Base-by-base conservation (phyloP, 2,797 vertebrate species). In the Silurus lanzhouensis region DNA sequence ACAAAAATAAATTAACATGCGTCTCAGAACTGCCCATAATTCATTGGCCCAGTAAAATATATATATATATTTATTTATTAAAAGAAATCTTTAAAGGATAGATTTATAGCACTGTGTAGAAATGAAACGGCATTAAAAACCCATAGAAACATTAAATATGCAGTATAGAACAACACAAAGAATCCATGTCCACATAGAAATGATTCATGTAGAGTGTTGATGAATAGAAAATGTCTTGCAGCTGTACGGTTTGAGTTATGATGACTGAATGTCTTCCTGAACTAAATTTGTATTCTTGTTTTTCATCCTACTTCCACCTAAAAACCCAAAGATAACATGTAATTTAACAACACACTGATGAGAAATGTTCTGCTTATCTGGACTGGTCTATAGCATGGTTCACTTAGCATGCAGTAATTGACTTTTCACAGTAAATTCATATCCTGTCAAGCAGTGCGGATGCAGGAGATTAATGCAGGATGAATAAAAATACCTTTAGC, bases 1-100 rank as follows among this genome's bases (percentile, higher is more conserved):
- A 82, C 89, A 78, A 57, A 94, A 94, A 92, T 89, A 88, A 91
- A 92, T 88, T 27, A 84, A 52, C 82, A 86, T 81, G 85, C 87
- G 89, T 91, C 88, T 87, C 66, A 31, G 31, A 10, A 1, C 72
- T 85, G 83, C 79, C 81, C 87, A 1, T 86, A 83, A 78, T 88
- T 86, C 91, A 90, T 89, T 71, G 87, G 87, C 89, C 86, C 38
- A 83, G 85, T 81, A 17, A 67, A 14, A 74, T 52, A 74, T 74
- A 22, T 46, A 19, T 31, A 31, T 31, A 31, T 31, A 27, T 27
- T n/a, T n/a, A n/a, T n/a, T n/a, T n/a, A n/a, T n/a, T n/a, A n/a
- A n/a, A n/a, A n/a, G n/a, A n/a, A n/a, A n/a, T 38, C 19, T 13
- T 12, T 4, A 46, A n/a, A 52, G 5, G 71, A 44, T 83, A 38